phyloP scores from a whole-genome alignment of 2,888 invertebrate species.

The Schizotus pectinicornis region DNA sequence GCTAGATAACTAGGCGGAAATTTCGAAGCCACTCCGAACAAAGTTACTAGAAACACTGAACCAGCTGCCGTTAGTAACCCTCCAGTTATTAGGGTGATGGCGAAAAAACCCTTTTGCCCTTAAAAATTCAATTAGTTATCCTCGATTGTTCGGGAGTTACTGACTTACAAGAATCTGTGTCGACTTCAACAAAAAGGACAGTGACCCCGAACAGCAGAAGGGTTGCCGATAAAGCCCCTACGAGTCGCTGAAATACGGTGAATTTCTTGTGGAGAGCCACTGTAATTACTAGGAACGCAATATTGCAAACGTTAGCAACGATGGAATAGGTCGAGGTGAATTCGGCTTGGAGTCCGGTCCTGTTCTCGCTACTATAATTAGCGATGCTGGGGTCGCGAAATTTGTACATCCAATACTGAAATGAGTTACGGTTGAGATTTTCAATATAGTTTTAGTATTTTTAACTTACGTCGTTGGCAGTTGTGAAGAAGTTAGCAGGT shows the following conservation, averaged over 20 bases:
- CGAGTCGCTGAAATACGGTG: slow-evolving; percentile 15
- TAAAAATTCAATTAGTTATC: slow-evolving; percentile 20
- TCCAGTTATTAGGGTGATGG: slow-evolving; percentile 33
- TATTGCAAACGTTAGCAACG: slow-evolving; percentile 19
- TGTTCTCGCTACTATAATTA: slow-evolving; percentile 6
- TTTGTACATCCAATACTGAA: slow-evolving; percentile 33
- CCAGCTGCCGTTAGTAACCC: slow-evolving; percentile 31
- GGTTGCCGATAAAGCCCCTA: slow-evolving; percentile 11
- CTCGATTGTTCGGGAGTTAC: neutral
- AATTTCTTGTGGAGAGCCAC: slow-evolving; percentile 15
- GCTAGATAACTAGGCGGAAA: slow-evolving; percentile 41
- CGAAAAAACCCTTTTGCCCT: slow-evolving; percentile 41
- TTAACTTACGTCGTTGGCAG: slow-evolving; percentile 31
- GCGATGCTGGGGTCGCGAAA: slow-evolving; percentile 12
- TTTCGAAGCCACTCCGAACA: slow-evolving; percentile 42
- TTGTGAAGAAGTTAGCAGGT: slow-evolving; percentile 29
- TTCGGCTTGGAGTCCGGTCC: slow-evolving; percentile 20
- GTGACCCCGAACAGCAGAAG: slow-evolving; percentile 22
- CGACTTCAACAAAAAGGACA: slow-evolving; percentile 25
- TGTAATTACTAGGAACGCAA: slow-evolving; percentile 18
- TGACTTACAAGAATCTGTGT: slow-evolving; percentile 34
- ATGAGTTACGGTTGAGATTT: slow-evolving; percentile 3
- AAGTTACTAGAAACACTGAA: slow-evolving; percentile 36
- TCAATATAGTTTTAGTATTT: neutral
- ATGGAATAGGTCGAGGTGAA: slow-evolving; percentile 21